Evolutionary conservation across 2,797 vertebrate genomes (phyloP).

Genomic region (Urocyon cinereoargenteus): DNA sequence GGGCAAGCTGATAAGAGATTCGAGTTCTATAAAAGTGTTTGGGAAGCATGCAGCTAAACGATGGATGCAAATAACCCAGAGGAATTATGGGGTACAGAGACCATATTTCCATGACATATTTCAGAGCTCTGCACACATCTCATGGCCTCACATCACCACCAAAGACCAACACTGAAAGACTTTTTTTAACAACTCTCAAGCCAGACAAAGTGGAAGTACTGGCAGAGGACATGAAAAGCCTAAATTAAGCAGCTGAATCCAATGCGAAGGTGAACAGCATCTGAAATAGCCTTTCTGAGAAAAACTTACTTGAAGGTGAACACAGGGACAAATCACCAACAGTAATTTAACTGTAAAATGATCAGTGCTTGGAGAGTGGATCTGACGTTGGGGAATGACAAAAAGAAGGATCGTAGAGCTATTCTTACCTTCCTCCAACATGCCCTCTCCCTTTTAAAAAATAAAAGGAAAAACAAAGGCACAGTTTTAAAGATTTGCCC

Average conservation of each 20-base stretch:
- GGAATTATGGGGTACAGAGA: background rate
- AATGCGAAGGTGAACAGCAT: background rate
- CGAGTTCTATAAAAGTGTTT: background rate
- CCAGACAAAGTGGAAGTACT: background rate
- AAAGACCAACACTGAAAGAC: background rate
- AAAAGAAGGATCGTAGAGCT: background rate
- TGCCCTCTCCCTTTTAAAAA: background rate
- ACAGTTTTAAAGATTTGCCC: background rate
- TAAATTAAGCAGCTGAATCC: slow-evolving; percentile 31
- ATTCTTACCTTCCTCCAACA: background rate
- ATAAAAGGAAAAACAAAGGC: background rate
- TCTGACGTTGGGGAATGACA: slow-evolving; percentile 22
- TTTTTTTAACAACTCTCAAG: background rate
- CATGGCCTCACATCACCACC: background rate
- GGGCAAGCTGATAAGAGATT: slow-evolving; percentile 29
- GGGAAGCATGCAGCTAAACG: background rate
- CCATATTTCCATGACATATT: fast-evolving
- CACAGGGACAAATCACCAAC: background rate
- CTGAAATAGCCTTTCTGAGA: slow-evolving; percentile 46
- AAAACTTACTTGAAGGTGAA: slow-evolving; percentile 52
- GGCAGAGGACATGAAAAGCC: background rate
- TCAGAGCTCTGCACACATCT: background rate
- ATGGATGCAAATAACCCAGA: background rate
- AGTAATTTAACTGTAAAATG: slow-evolving; percentile 50
- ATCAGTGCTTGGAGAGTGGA: background rate